These are phyloP conservation scores for Pocillopora meandrina DNA, from an alignment of 92 coral and sea anemone genomes.

Conservation along the genomic window DNA sequence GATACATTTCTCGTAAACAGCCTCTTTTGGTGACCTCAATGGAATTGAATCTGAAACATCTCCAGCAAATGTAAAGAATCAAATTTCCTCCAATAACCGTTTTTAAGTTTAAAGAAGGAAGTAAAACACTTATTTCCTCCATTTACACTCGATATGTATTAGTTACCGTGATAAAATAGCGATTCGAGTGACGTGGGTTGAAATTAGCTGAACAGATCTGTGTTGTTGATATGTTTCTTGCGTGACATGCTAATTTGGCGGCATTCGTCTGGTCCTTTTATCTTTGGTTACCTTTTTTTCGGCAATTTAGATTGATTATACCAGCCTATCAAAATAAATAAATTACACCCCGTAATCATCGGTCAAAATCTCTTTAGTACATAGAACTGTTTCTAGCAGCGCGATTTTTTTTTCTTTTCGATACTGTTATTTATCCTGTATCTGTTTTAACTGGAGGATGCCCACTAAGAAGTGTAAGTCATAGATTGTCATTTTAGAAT, in stretches of 20 bases:
- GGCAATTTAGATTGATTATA: constrained; percentile 24
- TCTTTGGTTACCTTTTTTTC: neutral
- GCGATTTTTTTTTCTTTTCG: constrained; percentile 18
- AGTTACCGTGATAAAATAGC: neutral
- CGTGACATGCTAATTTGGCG: constrained; percentile 28
- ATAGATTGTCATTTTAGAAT: constrained; percentile 21
- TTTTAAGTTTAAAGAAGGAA: neutral
- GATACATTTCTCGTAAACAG: constrained; percentile 6
- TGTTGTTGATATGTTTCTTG: constrained; percentile 9
- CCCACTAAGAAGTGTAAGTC: constrained; percentile 40
- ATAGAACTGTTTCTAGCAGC: constrained; percentile 15
- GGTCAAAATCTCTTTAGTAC: constrained; percentile 29
- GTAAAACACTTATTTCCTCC: constrained; percentile 12
- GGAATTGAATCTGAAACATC: neutral
- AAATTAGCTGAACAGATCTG: constrained; percentile 28
- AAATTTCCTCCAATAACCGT: neutral
- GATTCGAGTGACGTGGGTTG: constrained; percentile 4
- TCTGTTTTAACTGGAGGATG: constrained; percentile 12
- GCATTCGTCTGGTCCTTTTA: constrained; percentile 12
- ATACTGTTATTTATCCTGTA: constrained; percentile 10
- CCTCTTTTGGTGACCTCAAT: neutral
- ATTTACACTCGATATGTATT: neutral
- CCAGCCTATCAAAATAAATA: constrained; percentile 19
- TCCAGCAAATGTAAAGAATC: neutral
- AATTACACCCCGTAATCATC: constrained; percentile 6